phyloP scores from a whole-genome alignment of 2,888 invertebrate genomes.

The Caenorhabditis virilis region DNA sequence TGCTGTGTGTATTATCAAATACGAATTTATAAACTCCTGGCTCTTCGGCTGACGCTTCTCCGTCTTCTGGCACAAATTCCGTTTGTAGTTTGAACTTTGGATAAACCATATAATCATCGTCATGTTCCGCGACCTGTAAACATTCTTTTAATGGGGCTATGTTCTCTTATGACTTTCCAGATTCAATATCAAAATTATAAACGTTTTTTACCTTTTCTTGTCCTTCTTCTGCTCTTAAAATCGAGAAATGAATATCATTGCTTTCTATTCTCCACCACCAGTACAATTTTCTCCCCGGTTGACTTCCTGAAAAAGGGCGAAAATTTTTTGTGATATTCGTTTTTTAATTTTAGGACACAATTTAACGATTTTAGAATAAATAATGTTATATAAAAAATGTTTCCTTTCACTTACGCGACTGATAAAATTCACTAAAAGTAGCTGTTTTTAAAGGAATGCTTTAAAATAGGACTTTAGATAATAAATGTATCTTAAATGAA shows the following conservation, averaged over 20 bases:
- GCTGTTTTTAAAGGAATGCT: no score
- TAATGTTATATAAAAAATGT: no score
- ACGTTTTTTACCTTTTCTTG: constrained; percentile 35
- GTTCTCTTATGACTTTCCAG: no score
- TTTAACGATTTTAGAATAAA: no score
- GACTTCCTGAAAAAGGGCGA: no score
- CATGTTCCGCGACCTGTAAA: constrained; percentile 54
- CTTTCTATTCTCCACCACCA: constrained; percentile 62
- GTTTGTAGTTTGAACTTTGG: constrained; percentile 63
- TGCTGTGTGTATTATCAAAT: constrained; percentile 62
- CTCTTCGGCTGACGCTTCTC: constrained; percentile 47
- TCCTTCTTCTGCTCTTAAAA: constrained; percentile 40
- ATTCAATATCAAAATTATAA: no score
- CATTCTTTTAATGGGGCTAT: constrained; percentile 3
- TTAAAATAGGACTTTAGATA: no score
- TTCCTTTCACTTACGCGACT: no score
- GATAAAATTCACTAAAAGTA: no score
- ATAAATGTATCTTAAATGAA: no score
- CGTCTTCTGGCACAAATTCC: constrained; percentile 60
- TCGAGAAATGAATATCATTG: constrained; percentile 48
- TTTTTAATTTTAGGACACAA: no score
- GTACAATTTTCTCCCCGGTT: constrained; percentile 42
- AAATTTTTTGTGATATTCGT: no score
- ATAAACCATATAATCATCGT: constrained; percentile 48
- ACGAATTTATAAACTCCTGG: constrained; percentile 62